Base-by-base conservation (phyloP, 2,797 vertebrate species). In the Hippocampus kuda region DNA sequence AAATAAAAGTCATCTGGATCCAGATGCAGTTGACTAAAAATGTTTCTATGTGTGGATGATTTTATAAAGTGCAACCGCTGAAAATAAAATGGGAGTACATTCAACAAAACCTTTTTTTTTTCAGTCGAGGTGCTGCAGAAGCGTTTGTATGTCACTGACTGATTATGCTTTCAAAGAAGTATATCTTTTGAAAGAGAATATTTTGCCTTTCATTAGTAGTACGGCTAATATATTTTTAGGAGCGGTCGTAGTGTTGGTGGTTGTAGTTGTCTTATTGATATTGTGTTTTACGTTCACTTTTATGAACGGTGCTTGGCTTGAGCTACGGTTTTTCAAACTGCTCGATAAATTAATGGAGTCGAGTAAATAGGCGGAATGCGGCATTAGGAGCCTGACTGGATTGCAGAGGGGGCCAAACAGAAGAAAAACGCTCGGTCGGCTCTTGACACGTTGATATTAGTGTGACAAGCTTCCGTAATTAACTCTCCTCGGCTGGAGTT, bases 401-500 rank as follows among this genome's bases (percentile, higher is more conserved):
- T 48, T 27, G 24, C 8, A 18, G 63, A 30, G 24, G 44, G 18
- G n/a, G 63, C 11, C 27, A 48, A 48, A 48, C 13, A 48, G 46
- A 20, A 27, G 26, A 27, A 27, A 65, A 44, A 65, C 5, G 62
- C 62, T 44, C 41, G 11, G 10, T 44, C 41, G 11, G 10, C 12
- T 44, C 41, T 64, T 24, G 38, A 64, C 62, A 42, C n/a, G 4
- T 65, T 65, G 1, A 61, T 38, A 61, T 61, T 30, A 61, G 57
- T 60, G 57, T 60, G 57, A 60, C 57, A 18, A 34, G 59, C 59
- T 61, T 44, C 13, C 18, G 24, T 65, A 48, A 27, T 48, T 65
- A 48, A 38, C 44, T 48, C 63, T 18, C 24, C 24, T 48, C 44
- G 9, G 26, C 42, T 49, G 7, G 48, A 65, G 24, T 48, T 49